Base-by-base conservation (phyloP, 1,140 invertebrate species). In the Drosophila bifasciata region DNA sequence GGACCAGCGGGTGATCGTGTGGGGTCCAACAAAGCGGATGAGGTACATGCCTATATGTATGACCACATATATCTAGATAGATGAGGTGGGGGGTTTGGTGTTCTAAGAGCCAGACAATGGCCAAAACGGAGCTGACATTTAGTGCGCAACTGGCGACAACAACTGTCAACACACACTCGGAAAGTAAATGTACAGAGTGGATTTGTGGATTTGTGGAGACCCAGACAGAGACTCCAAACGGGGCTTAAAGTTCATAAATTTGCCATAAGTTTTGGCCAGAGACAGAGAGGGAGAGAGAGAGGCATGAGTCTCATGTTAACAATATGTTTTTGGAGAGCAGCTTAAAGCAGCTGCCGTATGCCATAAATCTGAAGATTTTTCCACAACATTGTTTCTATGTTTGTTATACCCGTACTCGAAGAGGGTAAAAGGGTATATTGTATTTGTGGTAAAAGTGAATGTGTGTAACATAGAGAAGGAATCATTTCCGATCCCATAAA, bases 81-180 rank as follows among this genome's bases (percentile, higher is more conserved):
- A 69, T 68, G 25, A 9, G 28, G 28, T 3, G 9, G 0, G 58
- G 60, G 63, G 50, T n/a, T n/a, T n/a, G 50, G 51, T 13, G 53
- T 76, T 76, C 73, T 72, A 50, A 48, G 62, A 32, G 39, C 16
- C 49, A 86, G 61, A 85, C 81, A 88, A 81, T 81, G 77, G 68
- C 76, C 77, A 70, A 61, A 66, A 67, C 73, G 50, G 59, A 70
- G 60, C 72, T 85, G 80, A 85, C 80, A 85, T 85, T 85, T 83
- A 55, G 76, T 76, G 72, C 72, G 67, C 76, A 52, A 74, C 50
- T 46, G 74, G 66, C 80, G 60, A 78, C 80, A 79, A 85, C 81
- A 86, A 85, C 83, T 85, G 81, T 85, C 81, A 85, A 88, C 79
- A 85, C 72, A 75, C 77, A n/a, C n/a, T n/a, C n/a, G n/a, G 81